phyloP scores from a whole-genome alignment of 2,888 invertebrate genomes.

The Junonia oenone region DNA sequence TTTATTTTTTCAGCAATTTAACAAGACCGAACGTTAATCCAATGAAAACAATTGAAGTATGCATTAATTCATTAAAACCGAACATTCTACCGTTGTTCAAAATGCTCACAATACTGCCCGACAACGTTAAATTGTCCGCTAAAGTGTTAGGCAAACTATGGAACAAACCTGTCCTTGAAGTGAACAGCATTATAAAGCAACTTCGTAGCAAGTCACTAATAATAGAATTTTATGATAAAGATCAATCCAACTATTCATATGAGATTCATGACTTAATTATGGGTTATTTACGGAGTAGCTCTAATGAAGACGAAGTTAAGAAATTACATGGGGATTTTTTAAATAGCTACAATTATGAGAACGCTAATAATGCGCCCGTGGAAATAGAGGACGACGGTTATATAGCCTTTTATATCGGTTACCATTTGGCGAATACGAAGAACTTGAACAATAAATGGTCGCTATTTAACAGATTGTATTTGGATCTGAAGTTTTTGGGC shows the following conservation, averaged over 20 bases:
- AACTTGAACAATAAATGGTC: conserved; percentile 59
- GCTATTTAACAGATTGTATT: conserved; percentile 81
- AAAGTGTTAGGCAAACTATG: conserved; percentile 71
- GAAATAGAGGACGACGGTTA: conserved; percentile 85
- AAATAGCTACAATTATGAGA: conserved; percentile 75
- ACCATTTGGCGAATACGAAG: conserved; percentile 81
- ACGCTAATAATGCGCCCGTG: conserved; percentile 67
- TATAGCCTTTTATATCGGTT: conserved; percentile 85
- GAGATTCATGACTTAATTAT: conserved; percentile 85
- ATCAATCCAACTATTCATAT: conserved; percentile 81
- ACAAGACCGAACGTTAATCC: conserved; percentile 54
- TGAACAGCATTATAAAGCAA: conserved; percentile 81
- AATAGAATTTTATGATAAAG: conserved; percentile 81
- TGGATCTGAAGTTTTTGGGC: conserved; percentile 84
- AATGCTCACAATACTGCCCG: conserved; percentile 82
- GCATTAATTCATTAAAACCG: conserved; percentile 78
- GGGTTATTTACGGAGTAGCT: conserved; percentile 77
- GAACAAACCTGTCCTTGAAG: conserved; percentile 60
- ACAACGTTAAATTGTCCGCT: conserved; percentile 84
- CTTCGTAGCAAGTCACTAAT: conserved; percentile 84
- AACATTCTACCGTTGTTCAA: conserved; percentile 75
- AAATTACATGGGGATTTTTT: conserved; percentile 80
- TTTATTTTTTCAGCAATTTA: conserved; percentile 42
- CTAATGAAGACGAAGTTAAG: conserved; percentile 56
- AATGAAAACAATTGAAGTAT: conserved; percentile 78